Base-by-base conservation (phyloP, 2,113 vertebrate species). In the Procavia capensis region DNA sequence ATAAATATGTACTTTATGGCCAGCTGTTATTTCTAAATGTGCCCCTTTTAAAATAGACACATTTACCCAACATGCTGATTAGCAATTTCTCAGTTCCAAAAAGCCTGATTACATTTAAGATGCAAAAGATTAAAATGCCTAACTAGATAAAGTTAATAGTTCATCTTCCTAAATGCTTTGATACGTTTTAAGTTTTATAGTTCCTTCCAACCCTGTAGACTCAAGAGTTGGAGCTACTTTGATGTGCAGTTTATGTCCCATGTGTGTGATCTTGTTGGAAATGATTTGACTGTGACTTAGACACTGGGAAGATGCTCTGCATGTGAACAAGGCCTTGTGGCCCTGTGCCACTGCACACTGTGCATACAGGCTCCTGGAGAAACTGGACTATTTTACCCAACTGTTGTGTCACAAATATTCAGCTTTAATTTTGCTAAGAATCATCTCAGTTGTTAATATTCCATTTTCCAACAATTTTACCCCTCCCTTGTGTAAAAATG, bases 1-100 rank as follows among this genome's bases (percentile, higher is more conserved):
- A 98, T 98, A 98, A 99, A 98, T 98, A 98, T 96, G 96, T 98
- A 95, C 97, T 98, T 98, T 98, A 98, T 96, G 97, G 95, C 98
- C 97, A 97, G 98, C 98, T 98, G 96, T 98, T 98, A 95, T 95
- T 96, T 98, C 97, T 98, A 97, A 98, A 97, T 97, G 97, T 95
- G 91, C 95, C 97, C 95, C 88, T 97, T 98, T 98, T 94, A 97
- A 98, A 98, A 97, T 96, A 95, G 98, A 98, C 98, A 97, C 97
- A 95, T 98, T 98, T 98, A 98, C 96, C 97, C 98, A 98, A 98
- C 93, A 75, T 96, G 97, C 96, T 98, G 98, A 98, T 98, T 98
- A 98, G 97, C 98, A 98, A 97, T 98, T 98, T 98, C 95, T 86
- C 96, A 97, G 93, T 97, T 98, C 97, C 98, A 98, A 98, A 98